Evolutionary conservation across 2,797 vertebrate genomes (phyloP), one percentile per base, ranked within the genome.

Genomic region (Champsocephalus esox): DNA sequence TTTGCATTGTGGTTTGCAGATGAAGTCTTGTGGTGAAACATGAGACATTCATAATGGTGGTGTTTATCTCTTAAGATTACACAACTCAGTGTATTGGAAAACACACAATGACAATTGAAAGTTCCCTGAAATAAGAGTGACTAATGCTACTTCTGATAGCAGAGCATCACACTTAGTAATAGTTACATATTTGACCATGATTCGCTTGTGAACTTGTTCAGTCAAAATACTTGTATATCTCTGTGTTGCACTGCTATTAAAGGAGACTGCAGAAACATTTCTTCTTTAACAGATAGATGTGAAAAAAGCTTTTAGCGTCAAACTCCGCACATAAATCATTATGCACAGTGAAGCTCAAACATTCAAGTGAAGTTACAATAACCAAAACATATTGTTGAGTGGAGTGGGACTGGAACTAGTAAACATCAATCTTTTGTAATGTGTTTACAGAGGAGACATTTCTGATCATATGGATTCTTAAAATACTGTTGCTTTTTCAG

Each of bases 1-100:
- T 83, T 85, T 84, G 64, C 38, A 55, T 64, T 67, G 77, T 59
- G 28, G 56, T 60, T 73, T 73, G 28, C 58, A 59, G 68, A 48
- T 13, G 32, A 45, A 28, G 8, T 62, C 12, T 54, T 32, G 17
- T 59, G 13, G 66, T 48, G 72, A 81, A 83, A 86, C 73, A 81
- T 21, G 12, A 59, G 38, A 46, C 41, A 24, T 66, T 48, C 1
- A 32, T 17, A 45, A 34, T 45, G 52, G 70, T 77, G 74, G 24
- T 70, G 72, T 81, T 73, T 76, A 66, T 67, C 24, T 38, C 55
- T 9, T 10, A 2, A 14, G 11, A 59, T 54, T 49, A 38, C 2
- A 1, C 4, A 10, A 41, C 38, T 51, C 4, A 8, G 9, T 56
- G 3, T 8, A 14, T 12, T 59, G 13, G n/a, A 64, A 72, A 46